phyloP scores from a whole-genome alignment of 2,113 vertebrate species.

The Enhydra lutris region DNA sequence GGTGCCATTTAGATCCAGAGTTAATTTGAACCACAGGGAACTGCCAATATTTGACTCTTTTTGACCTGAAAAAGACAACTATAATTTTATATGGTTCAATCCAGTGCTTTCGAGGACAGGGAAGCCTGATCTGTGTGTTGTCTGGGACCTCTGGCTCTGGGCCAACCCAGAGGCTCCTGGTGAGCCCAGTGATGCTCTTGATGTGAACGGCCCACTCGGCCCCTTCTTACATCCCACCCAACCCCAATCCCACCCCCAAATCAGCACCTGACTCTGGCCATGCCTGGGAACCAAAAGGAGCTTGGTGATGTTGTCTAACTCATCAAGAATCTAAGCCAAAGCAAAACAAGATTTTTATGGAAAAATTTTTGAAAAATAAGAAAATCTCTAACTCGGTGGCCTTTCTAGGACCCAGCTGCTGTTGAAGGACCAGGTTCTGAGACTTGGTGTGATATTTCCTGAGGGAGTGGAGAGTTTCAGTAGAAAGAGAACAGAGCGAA shows the following conservation, averaged over 20 bases:
- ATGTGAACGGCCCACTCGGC: too few relatives aligned
- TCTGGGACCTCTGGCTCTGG: too few relatives aligned
- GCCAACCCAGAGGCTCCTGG: not conserved
- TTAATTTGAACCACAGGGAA: not conserved
- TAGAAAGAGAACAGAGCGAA: not conserved
- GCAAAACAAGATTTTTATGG: not conserved
- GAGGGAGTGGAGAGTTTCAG: not conserved
- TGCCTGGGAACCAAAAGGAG: too few relatives aligned
- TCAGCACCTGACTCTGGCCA: not conserved
- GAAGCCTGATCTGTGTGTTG: rapidly evolving
- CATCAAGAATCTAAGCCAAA: not conserved
- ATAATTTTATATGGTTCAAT: not conserved
- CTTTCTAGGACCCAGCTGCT: not conserved
- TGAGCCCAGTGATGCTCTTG: not conserved
- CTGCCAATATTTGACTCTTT: not conserved
- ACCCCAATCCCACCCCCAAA: not conserved
- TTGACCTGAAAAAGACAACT: not conserved
- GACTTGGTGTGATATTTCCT: not conserved
- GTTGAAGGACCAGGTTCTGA: not conserved
- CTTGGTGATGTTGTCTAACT: not conserved
- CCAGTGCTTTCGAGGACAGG: rapidly evolving
- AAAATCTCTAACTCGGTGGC: not conserved
- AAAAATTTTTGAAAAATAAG: not conserved
- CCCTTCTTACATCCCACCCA: not conserved
- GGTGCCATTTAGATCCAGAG: not conserved